Evolutionary conservation across 2,797 vertebrate genomes (phyloP).

Genomic region (Microchirus variegatus): DNA sequence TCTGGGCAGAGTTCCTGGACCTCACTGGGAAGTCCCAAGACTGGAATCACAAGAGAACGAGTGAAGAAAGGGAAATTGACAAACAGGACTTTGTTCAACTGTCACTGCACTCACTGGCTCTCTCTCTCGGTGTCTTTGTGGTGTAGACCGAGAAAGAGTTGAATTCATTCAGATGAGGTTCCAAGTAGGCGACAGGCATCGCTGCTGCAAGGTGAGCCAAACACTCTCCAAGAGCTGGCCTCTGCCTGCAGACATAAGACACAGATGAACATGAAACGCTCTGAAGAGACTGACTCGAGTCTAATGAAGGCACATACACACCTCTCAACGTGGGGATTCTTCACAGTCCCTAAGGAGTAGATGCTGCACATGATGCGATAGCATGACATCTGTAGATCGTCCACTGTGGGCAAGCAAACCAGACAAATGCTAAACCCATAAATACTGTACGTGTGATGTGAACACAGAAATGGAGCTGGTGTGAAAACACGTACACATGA

Average conservation of each 20-base stretch:
- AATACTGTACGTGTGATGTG: neutral
- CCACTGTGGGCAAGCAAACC: conserved; percentile 79
- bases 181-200: conserved; percentile 93
- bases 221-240: conserved; percentile 93
- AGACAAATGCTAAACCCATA: conserved; percentile 18
- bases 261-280: neutral
- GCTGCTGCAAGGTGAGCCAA: conserved; percentile 91
- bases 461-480: neutral
- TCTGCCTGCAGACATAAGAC: conserved; percentile 78
- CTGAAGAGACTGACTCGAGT: neutral
- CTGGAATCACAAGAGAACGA: conserved; percentile 65
- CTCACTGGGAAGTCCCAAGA: conserved; percentile 90
- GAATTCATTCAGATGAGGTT: conserved; percentile 89
- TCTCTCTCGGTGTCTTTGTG: conserved; percentile 92
- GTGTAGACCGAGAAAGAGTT: conserved; percentile 95
- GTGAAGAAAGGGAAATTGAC: conserved; percentile 6
- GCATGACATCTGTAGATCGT: conserved; percentile 95
- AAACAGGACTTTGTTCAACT: neutral
- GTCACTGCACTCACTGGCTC: conserved; percentile 85
- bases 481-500: conserved; percentile 85
- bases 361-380: conserved; percentile 96
- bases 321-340: conserved; percentile 93
- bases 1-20: conserved; percentile 94
- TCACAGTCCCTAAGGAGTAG: conserved; percentile 94
- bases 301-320: conserved; percentile 36